Conservation (phyloP, 2,113 vertebrate genomes). For the Saguinus imperator region DNA sequence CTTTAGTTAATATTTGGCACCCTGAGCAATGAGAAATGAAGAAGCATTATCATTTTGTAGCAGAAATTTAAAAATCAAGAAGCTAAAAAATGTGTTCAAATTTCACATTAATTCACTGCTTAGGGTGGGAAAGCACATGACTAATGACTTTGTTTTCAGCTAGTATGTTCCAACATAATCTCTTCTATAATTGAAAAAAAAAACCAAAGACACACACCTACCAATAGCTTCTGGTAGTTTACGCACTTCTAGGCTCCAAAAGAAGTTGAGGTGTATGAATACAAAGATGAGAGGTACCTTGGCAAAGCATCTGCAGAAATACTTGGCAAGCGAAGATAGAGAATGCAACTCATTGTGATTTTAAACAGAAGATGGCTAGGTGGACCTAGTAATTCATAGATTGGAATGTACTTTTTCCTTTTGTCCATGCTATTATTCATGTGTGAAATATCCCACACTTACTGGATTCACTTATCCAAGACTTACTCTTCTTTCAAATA, state of each 20-base stretch:
- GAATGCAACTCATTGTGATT: neutral
- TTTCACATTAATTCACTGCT: constrained; percentile 53
- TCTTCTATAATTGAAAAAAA: neutral
- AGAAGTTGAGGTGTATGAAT: neutral
- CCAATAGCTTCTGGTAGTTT: neutral
- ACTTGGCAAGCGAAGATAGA: neutral
- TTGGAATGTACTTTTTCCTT: neutral
- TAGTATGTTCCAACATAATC: constrained; percentile 12
- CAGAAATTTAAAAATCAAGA: constrained; percentile 56
- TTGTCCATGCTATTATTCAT: neutral
- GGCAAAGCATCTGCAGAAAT: neutral
- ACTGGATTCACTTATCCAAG: neutral
- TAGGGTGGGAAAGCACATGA: constrained; percentile 46
- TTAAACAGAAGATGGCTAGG: neutral
- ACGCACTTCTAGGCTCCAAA: neutral
- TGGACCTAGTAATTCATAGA: neutral
- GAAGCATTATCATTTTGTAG: constrained; percentile 43
- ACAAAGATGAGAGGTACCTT: neutral
- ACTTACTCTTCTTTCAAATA: neutral
- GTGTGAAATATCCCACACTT: neutral
- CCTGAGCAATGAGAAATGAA: constrained; percentile 57
- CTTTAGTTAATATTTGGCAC: constrained; percentile 52
- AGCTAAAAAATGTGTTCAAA: constrained; percentile 50
- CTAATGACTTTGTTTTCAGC: constrained; percentile 43
- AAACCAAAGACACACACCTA: neutral